Conservation (phyloP, 2,888 invertebrate genomes). For the Pardosa pseudoannulata region DNA sequence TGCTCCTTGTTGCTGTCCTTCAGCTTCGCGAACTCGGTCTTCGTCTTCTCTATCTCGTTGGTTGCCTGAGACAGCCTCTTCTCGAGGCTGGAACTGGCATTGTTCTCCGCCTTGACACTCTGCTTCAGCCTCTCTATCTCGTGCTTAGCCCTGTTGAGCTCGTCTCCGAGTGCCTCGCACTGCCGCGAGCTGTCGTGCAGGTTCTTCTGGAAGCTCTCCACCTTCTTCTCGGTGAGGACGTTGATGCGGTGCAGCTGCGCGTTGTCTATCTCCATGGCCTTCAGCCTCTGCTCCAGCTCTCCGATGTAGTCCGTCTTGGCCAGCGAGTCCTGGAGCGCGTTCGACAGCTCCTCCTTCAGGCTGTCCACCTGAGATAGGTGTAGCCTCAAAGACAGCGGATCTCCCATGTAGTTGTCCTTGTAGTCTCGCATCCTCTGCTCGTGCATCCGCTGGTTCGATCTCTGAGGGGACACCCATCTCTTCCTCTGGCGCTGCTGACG, state of each 20-base stretch:
- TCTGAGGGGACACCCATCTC: neutral
- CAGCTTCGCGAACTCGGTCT: neutral
- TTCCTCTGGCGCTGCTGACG: neutral
- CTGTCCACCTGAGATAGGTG: conserved; percentile 2
- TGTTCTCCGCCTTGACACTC: neutral
- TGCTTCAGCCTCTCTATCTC: neutral
- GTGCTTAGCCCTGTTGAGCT: neutral
- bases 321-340: neutral
- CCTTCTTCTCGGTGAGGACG: neutral
- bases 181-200: conserved; percentile 4
- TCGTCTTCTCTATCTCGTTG: conserved; percentile 1
- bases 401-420: neutral
- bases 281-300: conserved; percentile 2
- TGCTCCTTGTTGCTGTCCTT: neutral
- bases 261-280: neutral
- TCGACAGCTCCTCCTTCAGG: conserved; percentile 39
- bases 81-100: conserved; percentile 12
- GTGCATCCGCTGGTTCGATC: neutral
- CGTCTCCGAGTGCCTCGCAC: neutral
- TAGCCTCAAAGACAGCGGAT: neutral
- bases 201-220: conserved; percentile 11
- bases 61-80: conserved; percentile 1
- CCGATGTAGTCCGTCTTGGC: conserved; percentile 26
- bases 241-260: conserved; percentile 12
- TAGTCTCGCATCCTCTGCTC: neutral